These are phyloP conservation scores for Phalacrocorax brasilianus DNA, from an alignment of 2,113 vertebrate genomes.

Conservation along the genomic window DNA sequence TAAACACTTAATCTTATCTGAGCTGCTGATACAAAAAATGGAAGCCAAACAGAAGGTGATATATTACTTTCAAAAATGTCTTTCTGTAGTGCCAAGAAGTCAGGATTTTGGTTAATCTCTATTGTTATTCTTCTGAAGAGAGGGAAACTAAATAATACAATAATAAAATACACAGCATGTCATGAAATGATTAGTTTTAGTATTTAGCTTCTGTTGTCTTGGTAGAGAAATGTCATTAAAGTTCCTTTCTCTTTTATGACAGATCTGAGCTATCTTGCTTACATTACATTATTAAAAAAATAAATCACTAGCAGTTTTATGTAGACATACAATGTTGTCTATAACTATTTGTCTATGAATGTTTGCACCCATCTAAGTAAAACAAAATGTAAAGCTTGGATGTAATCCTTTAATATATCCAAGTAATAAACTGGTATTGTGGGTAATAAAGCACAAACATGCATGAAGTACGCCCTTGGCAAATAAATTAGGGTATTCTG, in stretches of 20 bases:
- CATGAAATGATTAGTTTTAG: background rate
- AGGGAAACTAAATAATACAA: background rate
- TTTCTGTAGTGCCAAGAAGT: background rate
- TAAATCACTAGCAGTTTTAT: background rate
- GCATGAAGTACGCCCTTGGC: background rate
- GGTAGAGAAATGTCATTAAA: background rate
- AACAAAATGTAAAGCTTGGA: background rate
- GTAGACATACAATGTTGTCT: background rate
- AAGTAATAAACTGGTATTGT: background rate
- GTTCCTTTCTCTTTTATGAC: background rate
- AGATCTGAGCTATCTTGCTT: background rate
- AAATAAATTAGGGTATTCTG: background rate
- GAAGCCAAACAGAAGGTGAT: background rate
- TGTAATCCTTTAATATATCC: background rate
- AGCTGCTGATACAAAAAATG: background rate
- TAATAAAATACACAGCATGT: background rate
- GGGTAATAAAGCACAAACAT: background rate
- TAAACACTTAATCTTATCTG: background rate
- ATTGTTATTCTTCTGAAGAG: background rate
- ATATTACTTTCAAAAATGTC: background rate
- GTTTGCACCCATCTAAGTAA: background rate
- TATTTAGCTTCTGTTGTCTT: background rate
- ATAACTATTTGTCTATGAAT: background rate
- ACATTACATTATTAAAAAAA: background rate
- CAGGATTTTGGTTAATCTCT: background rate